These are phyloP conservation scores for Marcusenius ussheri DNA, from an alignment of 2,113 vertebrate species.

Conservation along the genomic window DNA sequence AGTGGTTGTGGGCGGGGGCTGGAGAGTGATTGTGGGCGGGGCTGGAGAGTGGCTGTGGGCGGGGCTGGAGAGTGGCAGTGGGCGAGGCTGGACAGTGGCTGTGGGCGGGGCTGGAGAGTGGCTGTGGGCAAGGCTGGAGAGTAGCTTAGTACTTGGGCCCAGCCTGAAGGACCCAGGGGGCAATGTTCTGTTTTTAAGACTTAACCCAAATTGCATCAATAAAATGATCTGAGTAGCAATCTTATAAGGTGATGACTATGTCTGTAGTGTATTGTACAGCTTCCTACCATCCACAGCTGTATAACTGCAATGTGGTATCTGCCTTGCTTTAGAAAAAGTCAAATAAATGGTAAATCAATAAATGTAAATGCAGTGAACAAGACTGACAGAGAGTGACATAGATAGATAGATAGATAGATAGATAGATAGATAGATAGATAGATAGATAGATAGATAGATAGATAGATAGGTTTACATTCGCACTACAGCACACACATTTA, in stretches of 20 bases:
- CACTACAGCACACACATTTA: neutral
- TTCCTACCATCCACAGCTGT: no score
- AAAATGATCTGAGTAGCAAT: neutral
- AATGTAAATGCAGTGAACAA: neutral
- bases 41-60: neutral
- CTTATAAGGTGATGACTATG: no score
- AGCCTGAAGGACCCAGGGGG: neutral
- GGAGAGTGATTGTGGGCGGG: neutral
- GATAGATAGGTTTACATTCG: neutral
- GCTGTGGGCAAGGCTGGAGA: neutral
- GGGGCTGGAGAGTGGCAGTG: no score
- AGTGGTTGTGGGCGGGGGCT: neutral
- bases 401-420: neutral
- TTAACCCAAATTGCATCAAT: neutral
- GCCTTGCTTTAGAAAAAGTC: neutral
- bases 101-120: neutral
- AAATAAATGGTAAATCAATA: neutral
- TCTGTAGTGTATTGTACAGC: neutral
- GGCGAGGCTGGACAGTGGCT: neutral
- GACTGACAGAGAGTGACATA: neutral
- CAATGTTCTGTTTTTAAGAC: neutral
- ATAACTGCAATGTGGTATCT: neutral
- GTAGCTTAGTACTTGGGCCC: neutral
- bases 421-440: no score
- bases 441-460: neutral